Percentiles rank a stretch among this genome's conserved stretches.
These are phyloP conservation scores for Drosophila sulfurigaster DNA, from an alignment of 1,140 invertebrate genomes.

Conservation along the genomic window DNA sequence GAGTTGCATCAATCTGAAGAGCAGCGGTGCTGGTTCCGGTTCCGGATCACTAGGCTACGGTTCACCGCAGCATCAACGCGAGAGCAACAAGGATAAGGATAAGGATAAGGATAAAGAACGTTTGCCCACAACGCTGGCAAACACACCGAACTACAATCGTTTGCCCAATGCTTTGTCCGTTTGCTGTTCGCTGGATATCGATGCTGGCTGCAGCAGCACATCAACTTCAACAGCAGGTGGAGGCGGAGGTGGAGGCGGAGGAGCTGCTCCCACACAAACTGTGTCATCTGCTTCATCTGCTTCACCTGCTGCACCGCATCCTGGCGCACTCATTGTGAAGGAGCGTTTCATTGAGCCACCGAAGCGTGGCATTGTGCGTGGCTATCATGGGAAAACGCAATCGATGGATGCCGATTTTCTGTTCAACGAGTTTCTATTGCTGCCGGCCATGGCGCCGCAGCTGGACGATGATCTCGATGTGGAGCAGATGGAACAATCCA, in stretches of 20 bases:
- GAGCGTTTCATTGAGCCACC: constrained; percentile 86
- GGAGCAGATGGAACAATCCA: neutral
- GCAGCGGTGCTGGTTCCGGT: constrained; percentile 32
- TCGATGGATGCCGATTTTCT: constrained; percentile 81
- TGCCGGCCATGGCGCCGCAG: constrained; percentile 60
- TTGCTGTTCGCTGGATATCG: constrained; percentile 28
- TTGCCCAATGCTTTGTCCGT: constrained; percentile 40
- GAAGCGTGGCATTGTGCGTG: constrained; percentile 85
- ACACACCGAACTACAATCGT: constrained; percentile 14
- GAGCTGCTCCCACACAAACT: constrained; percentile 8
- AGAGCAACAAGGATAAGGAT: neutral
- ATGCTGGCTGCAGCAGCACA: constrained; percentile 11
- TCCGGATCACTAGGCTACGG: constrained; percentile 33
- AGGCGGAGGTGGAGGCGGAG: neutral
- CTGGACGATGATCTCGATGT: constrained; percentile 22
- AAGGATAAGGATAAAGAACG: neutral
- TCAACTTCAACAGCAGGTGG: neutral
- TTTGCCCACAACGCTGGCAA: too few species aligned
- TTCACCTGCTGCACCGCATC: constrained; percentile 48
- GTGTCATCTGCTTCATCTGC: constrained; percentile 12
- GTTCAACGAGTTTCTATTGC: constrained; percentile 76
- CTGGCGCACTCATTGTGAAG: constrained; percentile 85
- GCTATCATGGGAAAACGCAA: constrained; percentile 85
- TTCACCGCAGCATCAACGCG: constrained; percentile 55
- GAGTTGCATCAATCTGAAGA: constrained; percentile 80